Evolutionary conservation across 2,888 invertebrate species (phyloP).

Genomic region (Cenopis cana): DNA sequence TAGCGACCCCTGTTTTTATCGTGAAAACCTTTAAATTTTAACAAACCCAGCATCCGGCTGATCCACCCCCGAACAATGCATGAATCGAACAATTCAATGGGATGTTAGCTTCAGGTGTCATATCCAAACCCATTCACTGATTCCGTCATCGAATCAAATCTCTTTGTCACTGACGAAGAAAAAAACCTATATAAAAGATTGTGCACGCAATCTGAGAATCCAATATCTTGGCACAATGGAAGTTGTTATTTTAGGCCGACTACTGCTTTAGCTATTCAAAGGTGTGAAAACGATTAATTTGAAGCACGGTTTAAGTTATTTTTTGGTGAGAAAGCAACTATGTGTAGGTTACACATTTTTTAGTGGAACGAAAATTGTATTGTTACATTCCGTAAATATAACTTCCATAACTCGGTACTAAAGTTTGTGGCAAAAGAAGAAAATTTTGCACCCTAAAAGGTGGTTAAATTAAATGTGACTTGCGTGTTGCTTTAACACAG

Average conservation of each 20-base stretch:
- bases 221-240: slow-evolving; percentile 70
- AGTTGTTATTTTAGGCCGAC: slow-evolving; percentile 76
- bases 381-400: background rate
- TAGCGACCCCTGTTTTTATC: slow-evolving; percentile 35
- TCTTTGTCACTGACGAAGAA: slow-evolving; percentile 58
- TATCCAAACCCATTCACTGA: slow-evolving; percentile 69
- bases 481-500: background rate
- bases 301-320: slow-evolving; percentile 27
- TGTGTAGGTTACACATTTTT: background rate
- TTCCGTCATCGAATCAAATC: slow-evolving; percentile 80
- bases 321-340: slow-evolving; percentile 32
- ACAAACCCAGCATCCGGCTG: slow-evolving; percentile 62
- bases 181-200: slow-evolving; percentile 55
- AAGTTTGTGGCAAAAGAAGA: background rate
- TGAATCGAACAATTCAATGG: slow-evolving; percentile 73
- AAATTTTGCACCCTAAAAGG: background rate
- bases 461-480: background rate
- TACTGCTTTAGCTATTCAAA: slow-evolving; percentile 47
- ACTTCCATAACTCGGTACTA: background rate
- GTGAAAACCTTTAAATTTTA: slow-evolving; percentile 39
- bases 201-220: slow-evolving; percentile 76
- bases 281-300: slow-evolving; percentile 44
- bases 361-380: background rate
- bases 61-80: slow-evolving; percentile 52
- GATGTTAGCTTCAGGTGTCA: slow-evolving; percentile 81